A percentile compares a stretch with the other conserved stretches of the same genome.
Conservation (phyloP, 2,113 vertebrate species). For the Cariama cristata region DNA sequence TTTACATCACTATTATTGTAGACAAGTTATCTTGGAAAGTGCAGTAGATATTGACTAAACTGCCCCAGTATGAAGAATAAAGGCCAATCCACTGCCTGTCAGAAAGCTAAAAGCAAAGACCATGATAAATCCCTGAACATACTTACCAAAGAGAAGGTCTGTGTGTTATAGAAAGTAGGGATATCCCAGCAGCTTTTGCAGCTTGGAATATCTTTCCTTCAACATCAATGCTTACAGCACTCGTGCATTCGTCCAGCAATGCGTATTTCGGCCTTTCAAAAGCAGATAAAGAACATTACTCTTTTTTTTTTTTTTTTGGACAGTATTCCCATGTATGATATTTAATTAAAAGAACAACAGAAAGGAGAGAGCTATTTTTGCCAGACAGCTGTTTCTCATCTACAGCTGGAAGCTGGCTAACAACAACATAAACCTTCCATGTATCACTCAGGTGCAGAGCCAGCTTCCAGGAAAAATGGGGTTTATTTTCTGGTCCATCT, state of each 20-base stretch:
- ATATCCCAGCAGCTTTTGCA: slow-evolving; percentile 92
- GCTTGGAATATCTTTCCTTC: slow-evolving; percentile 99
- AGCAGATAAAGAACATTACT: slow-evolving; percentile 43
- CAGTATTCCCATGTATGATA: background rate
- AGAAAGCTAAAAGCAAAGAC: background rate
- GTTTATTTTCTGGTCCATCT: background rate
- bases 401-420: background rate
- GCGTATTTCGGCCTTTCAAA: slow-evolving; percentile 92
- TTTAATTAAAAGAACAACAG: background rate
- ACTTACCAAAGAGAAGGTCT: slow-evolving; percentile 96
- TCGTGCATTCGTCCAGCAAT: slow-evolving; percentile 95
- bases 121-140: background rate
- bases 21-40: background rate
- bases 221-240: slow-evolving; percentile 98
- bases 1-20: background rate
- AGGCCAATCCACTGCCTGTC: background rate
- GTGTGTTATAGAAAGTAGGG: slow-evolving; percentile 96
- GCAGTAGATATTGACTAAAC: background rate
- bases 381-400: background rate
- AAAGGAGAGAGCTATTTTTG: background rate
- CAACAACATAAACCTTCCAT: background rate
- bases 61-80: background rate
- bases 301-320: background rate
- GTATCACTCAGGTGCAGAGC: background rate
- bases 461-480: background rate